Evolutionary conservation across 2,888 invertebrate species (phyloP), one percentile per base, ranked within the genome.

Genomic region (Troides oblongomaculatus): DNA sequence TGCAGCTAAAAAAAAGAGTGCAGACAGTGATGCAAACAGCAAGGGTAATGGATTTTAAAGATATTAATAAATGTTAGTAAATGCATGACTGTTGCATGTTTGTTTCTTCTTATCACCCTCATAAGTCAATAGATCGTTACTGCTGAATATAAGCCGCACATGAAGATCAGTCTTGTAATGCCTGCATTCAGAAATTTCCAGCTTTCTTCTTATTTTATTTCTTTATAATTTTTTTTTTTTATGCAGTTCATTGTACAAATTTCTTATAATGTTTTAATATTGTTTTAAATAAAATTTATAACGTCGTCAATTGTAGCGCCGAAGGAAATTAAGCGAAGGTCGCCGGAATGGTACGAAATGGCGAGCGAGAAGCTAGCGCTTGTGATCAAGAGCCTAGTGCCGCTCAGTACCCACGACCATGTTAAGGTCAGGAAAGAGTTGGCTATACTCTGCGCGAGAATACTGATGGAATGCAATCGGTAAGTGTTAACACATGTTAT

Each of bases 391-490:
- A 89, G 93, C 66, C 84, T 96, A 18, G 82, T 89, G 6, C 84
- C 86, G 53, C 81, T 96, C 43, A 90, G 94, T 1, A 90, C 93
- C 2, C 95, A 96, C 82, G 89, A 94, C 1, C 94, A 96, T 74
- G 84, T 83, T 64, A 90, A 85, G 82, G 95, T 97, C 70, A 89
- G 96, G 64, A 83, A 84, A 65, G 95, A 95, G 83, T 89, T 96
- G 63, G 93, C 93, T 0, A 83, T 92, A n/a, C 92, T 93, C 77
- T 94, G 95, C 75, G 84, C 88, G 58, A 83, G 93, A 64, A 79
- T 96, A 56, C 81, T 95, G 0, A 83, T 89, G 17, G 94, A 94
- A 73, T 96, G 96, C 77, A 86, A 90, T 62, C 83, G 83, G 95
- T 95, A 82, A 87, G 89, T 87, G 39, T 21, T 50, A 36, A 60